phyloP scores from a whole-genome alignment of 2,888 invertebrate genomes.

The Nemurella pictetii region DNA sequence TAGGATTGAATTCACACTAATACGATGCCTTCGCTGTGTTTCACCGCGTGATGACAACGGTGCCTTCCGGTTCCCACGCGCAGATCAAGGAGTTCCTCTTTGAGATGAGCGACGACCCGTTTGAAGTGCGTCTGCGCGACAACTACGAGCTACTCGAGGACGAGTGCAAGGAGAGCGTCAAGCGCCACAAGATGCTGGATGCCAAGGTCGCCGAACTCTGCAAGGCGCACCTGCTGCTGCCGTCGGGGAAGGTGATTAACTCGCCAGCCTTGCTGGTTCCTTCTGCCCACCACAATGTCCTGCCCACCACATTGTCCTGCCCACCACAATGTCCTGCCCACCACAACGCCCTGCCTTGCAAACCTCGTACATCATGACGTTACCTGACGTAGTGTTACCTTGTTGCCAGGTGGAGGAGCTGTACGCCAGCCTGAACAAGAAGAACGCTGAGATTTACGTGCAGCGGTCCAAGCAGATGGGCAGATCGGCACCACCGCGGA shows the following conservation, averaged over 20 bases:
- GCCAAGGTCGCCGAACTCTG: constrained; percentile 79
- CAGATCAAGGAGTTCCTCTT: constrained; percentile 84
- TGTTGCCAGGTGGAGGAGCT: constrained; percentile 70
- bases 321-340: too few species aligned
- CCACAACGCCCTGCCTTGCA: too few species aligned
- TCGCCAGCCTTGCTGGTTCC: too few species aligned
- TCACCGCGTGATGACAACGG: too few species aligned
- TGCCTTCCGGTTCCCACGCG: constrained; percentile 45
- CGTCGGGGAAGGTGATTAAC: constrained; percentile 65
- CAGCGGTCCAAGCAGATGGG: constrained; percentile 80
- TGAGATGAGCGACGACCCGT: constrained; percentile 96
- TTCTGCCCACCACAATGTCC: too few species aligned
- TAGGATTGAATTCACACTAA: too few species aligned
- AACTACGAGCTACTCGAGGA: constrained; percentile 95
- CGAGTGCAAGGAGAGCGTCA: constrained; percentile 91
- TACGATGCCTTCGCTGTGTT: too few species aligned
- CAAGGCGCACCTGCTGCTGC: constrained; percentile 79
- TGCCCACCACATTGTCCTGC: too few species aligned
- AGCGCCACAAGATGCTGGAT: constrained; percentile 85
- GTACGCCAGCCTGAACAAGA: constrained; percentile 81
- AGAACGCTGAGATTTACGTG: constrained; percentile 95
- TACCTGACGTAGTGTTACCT: constrained; percentile 45
- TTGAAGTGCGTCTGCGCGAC: constrained; percentile 93
- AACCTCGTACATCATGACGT: too few species aligned
- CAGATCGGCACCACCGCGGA: constrained; percentile 63